Evolutionary conservation across 2,888 invertebrate genomes (phyloP).

Genomic region (Entomobrya proxima): DNA sequence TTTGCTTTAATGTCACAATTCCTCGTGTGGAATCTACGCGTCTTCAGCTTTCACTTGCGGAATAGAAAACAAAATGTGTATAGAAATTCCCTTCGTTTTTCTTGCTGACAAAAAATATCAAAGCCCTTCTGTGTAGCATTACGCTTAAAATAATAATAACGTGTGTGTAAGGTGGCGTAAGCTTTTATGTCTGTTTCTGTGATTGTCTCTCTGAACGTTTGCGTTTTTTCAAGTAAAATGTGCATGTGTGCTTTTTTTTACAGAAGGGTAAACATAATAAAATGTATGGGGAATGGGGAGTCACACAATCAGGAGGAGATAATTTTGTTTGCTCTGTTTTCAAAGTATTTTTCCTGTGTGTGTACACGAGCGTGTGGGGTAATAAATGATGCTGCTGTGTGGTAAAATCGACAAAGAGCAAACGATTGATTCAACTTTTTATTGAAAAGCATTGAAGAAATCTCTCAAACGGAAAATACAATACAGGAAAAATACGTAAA

Average conservation of each 20-base stretch:
- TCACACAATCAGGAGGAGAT: conserved; percentile 35
- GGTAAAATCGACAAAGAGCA: too few relatives aligned
- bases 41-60: not conserved
- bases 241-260: not conserved
- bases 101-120: not conserved
- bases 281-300: conserved; percentile 9
- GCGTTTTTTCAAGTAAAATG: not conserved
- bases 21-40: conserved; percentile 2
- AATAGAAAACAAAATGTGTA: not conserved
- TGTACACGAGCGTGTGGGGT: not conserved
- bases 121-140: conserved; percentile 7
- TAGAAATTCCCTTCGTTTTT: conserved; percentile 29
- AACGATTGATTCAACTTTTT: too few relatives aligned
- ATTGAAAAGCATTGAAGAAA: too few relatives aligned
- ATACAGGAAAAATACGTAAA: too few relatives aligned
- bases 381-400: too few relatives aligned
- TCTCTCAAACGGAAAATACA: too few relatives aligned
- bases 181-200: not conserved
- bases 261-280: conserved; percentile 29
- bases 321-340: conserved; percentile 28
- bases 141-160: not conserved
- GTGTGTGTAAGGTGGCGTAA: not conserved
- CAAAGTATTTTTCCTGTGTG: not conserved
- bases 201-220: conserved; percentile 7
- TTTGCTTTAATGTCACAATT: conserved; percentile 26